Evolutionary conservation across 2,888 invertebrate species (phyloP), one percentile per base, ranked within the genome.

Genomic region (Protophormia terraenovae): DNA sequence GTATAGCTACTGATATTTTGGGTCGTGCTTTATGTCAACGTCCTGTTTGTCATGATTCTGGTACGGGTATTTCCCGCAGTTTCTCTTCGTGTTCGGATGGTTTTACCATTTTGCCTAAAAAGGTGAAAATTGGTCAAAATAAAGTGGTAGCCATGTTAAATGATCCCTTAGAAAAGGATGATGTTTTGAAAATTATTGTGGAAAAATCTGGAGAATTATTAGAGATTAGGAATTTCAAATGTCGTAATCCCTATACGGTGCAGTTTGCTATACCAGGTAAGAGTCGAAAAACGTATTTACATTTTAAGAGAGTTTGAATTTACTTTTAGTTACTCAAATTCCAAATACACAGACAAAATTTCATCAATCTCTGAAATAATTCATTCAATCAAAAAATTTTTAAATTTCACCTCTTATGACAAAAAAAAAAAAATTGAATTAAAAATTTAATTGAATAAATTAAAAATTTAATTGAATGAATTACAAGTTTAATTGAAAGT

Each of bases 191-290:
- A 89, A 95, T 97, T 89, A 95, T 95, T 88, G 95, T 97, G 27
- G 97, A 97, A 92, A 96, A 96, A 89, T 96, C 96, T 89, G 97
- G 96, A 12, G 96, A 97, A 88, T 94, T 96, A 66, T 94, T 96
- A 86, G 95, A 96, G 89, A 95, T 97, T 87, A 94, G 94, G 41
- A 95, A 95, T 66, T 95, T 96, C 88, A 97, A 97, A 90, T 94
- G 95, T 88, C 94, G 97, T 87, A 97, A 97, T 93, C 97, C 97
- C 0, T 97, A 96, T 90, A 96, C 97, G 0, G 92, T 97, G 62
- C 97, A 97, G 90, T 97, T 97, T 91, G 95, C 95, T 87, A 95
- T 97, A 91, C 97, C 97, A 88, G 94, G 95, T 95, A 91, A 75
- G 71, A n/a, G 12, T n/a, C n/a, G n/a, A n/a, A n/a, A n/a, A n/a